phyloP scores from a whole-genome alignment of 92 coral and sea anemone species.

The Bergia puertoricense region DNA sequence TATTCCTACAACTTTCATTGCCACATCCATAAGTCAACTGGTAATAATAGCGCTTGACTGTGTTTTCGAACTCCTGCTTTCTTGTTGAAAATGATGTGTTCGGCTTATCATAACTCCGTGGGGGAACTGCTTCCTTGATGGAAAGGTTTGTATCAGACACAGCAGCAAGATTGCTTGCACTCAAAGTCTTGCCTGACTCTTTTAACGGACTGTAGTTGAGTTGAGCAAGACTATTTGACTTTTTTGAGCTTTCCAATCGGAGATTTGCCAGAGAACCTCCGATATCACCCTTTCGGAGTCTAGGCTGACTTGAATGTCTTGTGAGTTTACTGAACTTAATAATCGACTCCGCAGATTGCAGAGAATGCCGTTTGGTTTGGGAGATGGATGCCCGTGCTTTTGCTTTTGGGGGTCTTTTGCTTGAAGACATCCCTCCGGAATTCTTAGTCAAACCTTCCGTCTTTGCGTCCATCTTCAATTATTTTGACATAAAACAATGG shows the following conservation, averaged over 20 bases:
- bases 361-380: constrained; percentile 64
- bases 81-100: constrained; percentile 66
- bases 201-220: constrained; percentile 52
- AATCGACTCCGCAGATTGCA: constrained; percentile 75
- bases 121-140: constrained; percentile 78
- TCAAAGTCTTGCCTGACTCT: constrained; percentile 73
- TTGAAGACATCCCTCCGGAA: background rate
- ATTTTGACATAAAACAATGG: background rate
- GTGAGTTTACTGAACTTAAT: constrained; percentile 73
- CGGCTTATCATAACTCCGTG: constrained; percentile 85
- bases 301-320: constrained; percentile 85
- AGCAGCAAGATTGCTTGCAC: constrained; percentile 97
- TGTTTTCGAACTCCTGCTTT: constrained; percentile 73
- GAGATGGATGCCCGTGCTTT: constrained; percentile 50
- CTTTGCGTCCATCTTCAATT: constrained; percentile 46
- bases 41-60: constrained; percentile 79
- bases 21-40: constrained; percentile 97
- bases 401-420: constrained; percentile 68
- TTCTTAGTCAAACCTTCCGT: constrained; percentile 36
- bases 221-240: constrained; percentile 73
- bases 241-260: constrained; percentile 56
- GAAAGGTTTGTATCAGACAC: constrained; percentile 85
- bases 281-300: constrained; percentile 64
- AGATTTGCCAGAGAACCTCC: constrained; percentile 68
- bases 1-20: constrained; percentile 65